Evolutionary conservation across 2,888 invertebrate species (phyloP).

Genomic region (Calameuta filiformis): DNA sequence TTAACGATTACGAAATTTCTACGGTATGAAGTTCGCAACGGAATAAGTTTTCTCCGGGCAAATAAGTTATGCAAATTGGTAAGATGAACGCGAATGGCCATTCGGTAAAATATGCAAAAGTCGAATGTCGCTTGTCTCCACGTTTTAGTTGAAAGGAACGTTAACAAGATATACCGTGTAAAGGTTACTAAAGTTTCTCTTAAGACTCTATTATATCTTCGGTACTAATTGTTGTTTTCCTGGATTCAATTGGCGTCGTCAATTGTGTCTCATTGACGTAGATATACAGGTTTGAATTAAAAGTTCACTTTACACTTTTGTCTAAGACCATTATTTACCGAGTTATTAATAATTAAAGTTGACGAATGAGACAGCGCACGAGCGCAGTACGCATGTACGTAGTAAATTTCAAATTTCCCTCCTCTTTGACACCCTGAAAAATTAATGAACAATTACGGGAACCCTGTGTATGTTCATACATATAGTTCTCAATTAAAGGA

Average conservation of each 20-base stretch:
- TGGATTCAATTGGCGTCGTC: too few relatives aligned
- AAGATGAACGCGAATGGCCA: conserved; percentile 30
- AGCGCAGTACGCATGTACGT: too few relatives aligned
- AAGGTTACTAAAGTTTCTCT: not conserved
- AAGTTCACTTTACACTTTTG: too few relatives aligned
- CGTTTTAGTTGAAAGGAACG: not conserved
- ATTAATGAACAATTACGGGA: too few relatives aligned
- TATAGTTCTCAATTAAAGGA: not conserved
- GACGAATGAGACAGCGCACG: too few relatives aligned
- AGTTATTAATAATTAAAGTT: too few relatives aligned
- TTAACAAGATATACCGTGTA: not conserved
- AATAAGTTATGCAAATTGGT: conserved; percentile 45
- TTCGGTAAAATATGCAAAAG: conserved; percentile 35
- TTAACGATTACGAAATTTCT: not conserved
- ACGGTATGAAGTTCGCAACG: not conserved
- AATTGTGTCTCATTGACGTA: not conserved
- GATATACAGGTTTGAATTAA: not conserved
- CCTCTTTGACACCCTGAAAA: too few relatives aligned
- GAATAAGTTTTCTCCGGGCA: conserved; percentile 2
- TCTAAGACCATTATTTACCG: too few relatives aligned
- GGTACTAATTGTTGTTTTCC: not conserved
- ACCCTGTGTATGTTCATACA: not conserved
- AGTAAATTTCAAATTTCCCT: too few relatives aligned
- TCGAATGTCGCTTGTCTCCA: not conserved
- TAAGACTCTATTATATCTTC: not conserved